Percentiles rank a stretch among this genome's conserved stretches.
These are phyloP conservation scores for Pollenia amentaria DNA, from an alignment of 2,888 invertebrate species.

Conservation along the genomic window DNA sequence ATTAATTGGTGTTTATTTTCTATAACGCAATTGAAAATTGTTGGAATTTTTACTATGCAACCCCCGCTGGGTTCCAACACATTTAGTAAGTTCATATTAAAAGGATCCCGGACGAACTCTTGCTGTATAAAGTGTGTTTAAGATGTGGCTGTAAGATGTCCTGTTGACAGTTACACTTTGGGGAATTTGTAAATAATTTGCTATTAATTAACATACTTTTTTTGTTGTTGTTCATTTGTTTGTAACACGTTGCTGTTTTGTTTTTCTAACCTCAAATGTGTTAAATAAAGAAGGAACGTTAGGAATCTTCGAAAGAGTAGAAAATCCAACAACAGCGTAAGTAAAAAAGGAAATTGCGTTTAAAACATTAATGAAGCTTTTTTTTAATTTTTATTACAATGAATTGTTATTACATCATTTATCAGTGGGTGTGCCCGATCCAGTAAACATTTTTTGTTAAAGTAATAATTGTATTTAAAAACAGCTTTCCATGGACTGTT, in stretches of 20 bases:
- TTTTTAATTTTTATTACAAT: not conserved
- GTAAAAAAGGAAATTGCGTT: conserved; percentile 11
- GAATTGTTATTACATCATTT: conserved; percentile 50
- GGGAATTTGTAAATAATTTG: conserved; percentile 82
- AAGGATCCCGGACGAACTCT: conserved; percentile 9
- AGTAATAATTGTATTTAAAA: no score
- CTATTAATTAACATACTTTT: conserved; percentile 82
- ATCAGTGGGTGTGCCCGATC: not conserved
- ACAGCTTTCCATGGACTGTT: no score
- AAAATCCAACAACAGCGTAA: conserved; percentile 19
- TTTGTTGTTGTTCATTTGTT: not conserved
- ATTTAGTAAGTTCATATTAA: not conserved
- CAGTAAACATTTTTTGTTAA: not conserved
- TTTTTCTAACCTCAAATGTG: conserved; percentile 34
- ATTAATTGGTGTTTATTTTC: conserved; percentile 41
- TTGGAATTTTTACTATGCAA: not conserved
- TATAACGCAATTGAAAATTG: conserved; percentile 32
- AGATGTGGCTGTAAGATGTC: conserved; percentile 36
- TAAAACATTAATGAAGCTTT: conserved; percentile 10
- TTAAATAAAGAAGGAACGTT: conserved; percentile 5
- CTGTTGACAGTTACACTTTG: conserved; percentile 72
- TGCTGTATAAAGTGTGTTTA: not conserved
- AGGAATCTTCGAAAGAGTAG: not conserved
- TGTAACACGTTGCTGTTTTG: not conserved
- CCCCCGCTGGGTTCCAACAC: conserved; percentile 10